Conservation (phyloP, 2,113 vertebrate genomes). For the Numida meleagris region DNA sequence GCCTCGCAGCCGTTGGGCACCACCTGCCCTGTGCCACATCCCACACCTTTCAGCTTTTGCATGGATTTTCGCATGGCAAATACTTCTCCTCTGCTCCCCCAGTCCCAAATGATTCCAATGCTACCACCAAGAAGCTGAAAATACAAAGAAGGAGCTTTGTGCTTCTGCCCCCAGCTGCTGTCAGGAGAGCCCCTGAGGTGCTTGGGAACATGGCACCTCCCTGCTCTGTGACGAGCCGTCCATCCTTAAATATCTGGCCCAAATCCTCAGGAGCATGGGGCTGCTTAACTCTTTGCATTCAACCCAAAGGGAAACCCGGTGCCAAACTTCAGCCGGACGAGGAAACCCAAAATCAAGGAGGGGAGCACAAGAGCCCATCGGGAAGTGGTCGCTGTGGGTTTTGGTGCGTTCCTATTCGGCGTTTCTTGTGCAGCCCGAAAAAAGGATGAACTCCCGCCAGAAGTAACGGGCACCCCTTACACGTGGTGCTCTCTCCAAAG, state of each 20-base stretch:
- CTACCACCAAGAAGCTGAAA: neutral
- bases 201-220: conserved; percentile 60
- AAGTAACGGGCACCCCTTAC: no score
- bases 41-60: neutral
- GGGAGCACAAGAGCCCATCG: neutral
- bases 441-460: neutral
- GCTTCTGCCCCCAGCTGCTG: neutral
- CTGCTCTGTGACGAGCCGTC: conserved; percentile 15
- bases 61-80: neutral
- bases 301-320: neutral
- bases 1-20: fast-evolving
- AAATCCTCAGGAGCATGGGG: conserved; percentile 39
- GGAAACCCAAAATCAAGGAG: neutral
- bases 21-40: neutral
- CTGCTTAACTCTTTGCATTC: conserved; percentile 40
- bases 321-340: neutral
- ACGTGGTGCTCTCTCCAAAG: neutral
- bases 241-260: conserved; percentile 72
- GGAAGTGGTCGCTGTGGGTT: neutral
- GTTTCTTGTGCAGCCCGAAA: neutral
- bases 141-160: conserved; percentile 43
- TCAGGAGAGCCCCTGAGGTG: conserved; percentile 40
- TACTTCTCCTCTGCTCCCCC: neutral
- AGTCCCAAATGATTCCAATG: conserved; percentile 38
- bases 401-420: neutral